Evolutionary conservation across 2,113 vertebrate species (phyloP).

Genomic region (Cairina moschata): DNA sequence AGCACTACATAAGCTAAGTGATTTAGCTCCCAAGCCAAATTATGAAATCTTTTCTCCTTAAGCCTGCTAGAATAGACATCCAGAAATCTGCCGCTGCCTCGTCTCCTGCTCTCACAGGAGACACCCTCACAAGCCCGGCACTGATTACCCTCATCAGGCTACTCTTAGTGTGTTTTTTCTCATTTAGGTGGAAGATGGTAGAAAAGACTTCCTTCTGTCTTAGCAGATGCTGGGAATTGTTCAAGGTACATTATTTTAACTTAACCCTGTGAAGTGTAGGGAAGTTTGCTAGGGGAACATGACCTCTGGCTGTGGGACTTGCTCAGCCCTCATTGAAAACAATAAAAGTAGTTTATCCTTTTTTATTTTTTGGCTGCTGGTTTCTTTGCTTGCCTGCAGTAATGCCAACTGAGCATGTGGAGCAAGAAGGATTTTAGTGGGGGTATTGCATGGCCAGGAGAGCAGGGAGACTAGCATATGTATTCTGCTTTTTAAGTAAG

Average conservation of each 20-base stretch:
- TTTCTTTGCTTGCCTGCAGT: neutral
- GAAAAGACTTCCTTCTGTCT: neutral
- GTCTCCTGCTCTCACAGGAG: neutral
- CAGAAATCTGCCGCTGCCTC: neutral
- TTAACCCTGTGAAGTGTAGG: neutral
- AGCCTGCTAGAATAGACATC: slow-evolving; percentile 5
- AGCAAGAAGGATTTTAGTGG: neutral
- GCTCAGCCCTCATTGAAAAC: neutral
- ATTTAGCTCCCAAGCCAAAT: slow-evolving; percentile 36
- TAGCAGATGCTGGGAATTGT: neutral
- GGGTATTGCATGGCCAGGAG: neutral
- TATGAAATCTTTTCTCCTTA: slow-evolving; percentile 12
- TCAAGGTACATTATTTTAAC: neutral
- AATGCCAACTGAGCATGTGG: neutral
- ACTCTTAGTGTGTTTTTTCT: neutral
- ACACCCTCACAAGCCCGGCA: neutral
- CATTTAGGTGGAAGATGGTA: neutral
- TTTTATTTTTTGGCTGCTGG: neutral
- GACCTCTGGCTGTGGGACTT: neutral
- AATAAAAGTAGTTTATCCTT: neutral
- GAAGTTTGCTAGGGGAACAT: neutral
- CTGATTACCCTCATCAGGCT: neutral
- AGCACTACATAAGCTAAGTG: slow-evolving; percentile 30
- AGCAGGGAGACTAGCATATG: neutral
- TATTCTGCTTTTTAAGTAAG: neutral